Evolutionary conservation across 2,797 vertebrate species (phyloP).

Genomic region (Pygocentrus nattereri): DNA sequence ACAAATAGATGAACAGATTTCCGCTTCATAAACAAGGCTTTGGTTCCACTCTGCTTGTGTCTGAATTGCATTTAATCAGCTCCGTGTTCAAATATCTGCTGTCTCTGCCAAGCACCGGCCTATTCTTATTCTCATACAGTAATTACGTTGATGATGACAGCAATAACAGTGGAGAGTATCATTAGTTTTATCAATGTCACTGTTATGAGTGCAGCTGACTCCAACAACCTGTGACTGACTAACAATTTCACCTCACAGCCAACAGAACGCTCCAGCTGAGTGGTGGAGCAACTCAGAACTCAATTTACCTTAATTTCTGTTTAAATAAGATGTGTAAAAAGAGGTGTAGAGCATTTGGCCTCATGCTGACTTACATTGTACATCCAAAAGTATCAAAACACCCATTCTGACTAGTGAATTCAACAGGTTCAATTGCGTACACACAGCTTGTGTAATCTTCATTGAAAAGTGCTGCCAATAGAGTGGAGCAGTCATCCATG

Average conservation of each 20-base stretch:
- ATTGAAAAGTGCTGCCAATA: not conserved
- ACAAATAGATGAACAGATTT: conserved; percentile 61
- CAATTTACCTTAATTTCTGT: conserved; percentile 11
- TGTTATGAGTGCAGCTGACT: conserved; percentile 40
- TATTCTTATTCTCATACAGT: conserved; percentile 34
- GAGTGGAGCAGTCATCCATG: not conserved
- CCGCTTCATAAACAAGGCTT: conserved; percentile 50
- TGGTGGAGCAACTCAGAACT: conserved; percentile 5
- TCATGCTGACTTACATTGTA: not conserved
- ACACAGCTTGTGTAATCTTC: not conserved
- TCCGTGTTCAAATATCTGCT: conserved; percentile 49
- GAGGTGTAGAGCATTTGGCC: not conserved
- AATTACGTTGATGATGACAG: conserved; percentile 48
- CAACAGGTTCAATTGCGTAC: not conserved
- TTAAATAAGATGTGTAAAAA: conserved; percentile 1
- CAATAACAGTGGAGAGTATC: conserved; percentile 37
- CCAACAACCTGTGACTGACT: conserved; percentile 43
- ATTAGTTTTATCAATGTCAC: conserved; percentile 37
- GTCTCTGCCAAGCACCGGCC: conserved; percentile 23
- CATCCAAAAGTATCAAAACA: not conserved
- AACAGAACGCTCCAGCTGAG: conserved; percentile 22
- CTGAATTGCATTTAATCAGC: conserved; percentile 56
- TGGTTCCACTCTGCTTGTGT: conserved; percentile 52
- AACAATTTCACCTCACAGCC: conserved; percentile 24
- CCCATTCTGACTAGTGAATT: not conserved